Evolutionary conservation across 2,797 vertebrate genomes (phyloP).

Genomic region (Podarcis lilfordi): DNA sequence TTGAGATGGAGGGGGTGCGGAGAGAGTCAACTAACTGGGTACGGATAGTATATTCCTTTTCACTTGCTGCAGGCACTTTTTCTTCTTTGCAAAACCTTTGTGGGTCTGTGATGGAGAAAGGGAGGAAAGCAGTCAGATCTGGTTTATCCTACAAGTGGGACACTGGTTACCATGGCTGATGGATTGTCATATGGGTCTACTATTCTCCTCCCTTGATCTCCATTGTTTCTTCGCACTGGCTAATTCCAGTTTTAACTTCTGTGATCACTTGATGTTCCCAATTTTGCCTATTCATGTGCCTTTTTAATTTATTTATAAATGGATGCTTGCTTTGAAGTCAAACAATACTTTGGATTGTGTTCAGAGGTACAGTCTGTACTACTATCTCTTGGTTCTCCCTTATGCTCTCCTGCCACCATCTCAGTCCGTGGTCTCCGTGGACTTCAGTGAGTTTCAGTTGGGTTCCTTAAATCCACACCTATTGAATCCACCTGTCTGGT

Average conservation of each 20-base stretch:
- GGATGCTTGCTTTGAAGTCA: neutral
- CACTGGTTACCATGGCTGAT: neutral
- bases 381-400: neutral
- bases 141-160: neutral
- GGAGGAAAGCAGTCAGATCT: neutral
- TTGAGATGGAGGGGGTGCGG: neutral
- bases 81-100: neutral
- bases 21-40: neutral
- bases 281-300: neutral
- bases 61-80: neutral
- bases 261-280: neutral
- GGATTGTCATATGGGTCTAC: neutral
- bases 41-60: neutral
- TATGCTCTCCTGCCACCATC: too few relatives aligned
- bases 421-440: neutral
- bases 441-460: neutral
- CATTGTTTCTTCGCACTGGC: neutral
- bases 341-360: neutral
- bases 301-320: neutral
- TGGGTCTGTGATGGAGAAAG: too few relatives aligned
- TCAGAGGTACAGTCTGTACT: neutral
- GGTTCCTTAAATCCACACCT: neutral
- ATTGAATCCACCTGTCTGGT: neutral
- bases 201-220: neutral
- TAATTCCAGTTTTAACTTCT: slow-evolving; percentile 13